Base-by-base conservation (phyloP, 2,113 vertebrate genomes). In the Galeopterus variegatus region DNA sequence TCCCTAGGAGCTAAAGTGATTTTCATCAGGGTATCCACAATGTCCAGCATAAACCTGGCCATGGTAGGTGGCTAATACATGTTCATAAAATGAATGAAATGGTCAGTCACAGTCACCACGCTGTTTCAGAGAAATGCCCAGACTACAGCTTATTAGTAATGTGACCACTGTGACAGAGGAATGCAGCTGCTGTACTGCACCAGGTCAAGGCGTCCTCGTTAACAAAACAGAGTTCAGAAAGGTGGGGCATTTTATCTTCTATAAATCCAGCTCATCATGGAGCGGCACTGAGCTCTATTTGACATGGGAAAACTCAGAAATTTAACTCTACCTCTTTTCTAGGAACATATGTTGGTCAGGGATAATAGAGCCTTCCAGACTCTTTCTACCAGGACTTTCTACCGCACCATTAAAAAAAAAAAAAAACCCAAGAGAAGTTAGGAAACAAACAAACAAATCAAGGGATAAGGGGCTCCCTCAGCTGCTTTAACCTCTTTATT, bases 181-280 rank as follows among this genome's bases (percentile, higher is more conserved):
- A 8, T 0, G 1, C 0, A 6, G 72, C 21, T 14, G 36, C 31
- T 24, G 5, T 0, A 0, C 31, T 11, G 36, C 15, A 8, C n/a
- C n/a, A 23, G 1, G 13, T 0, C 4, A 1, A 21, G 36, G 8
- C 5, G 14, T 2, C 2, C 0, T 18, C 6, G 0, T 11, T 6
- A 24, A 6, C 36, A 50, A 72, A 52, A 48, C 33, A 76, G 15
- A 17, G 23, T 21, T 24, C n/a, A 13, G 0, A 3, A 62, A 3
- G 28, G 10, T 13, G 15, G 82, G 21, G n/a, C 2, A 3, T 36
- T 31, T 28, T 10, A 28, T 33, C 26, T 60, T n/a, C 79, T 33
- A 12, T 10, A 28, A 41, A 18, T 10, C 79, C 48, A 24, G 56
- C 62, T 58, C 13, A 23, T 6, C 6, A 9, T 0, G 26, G 14